Conservation (phyloP, 2,797 vertebrate genomes). For the Poecile montanus region DNA sequence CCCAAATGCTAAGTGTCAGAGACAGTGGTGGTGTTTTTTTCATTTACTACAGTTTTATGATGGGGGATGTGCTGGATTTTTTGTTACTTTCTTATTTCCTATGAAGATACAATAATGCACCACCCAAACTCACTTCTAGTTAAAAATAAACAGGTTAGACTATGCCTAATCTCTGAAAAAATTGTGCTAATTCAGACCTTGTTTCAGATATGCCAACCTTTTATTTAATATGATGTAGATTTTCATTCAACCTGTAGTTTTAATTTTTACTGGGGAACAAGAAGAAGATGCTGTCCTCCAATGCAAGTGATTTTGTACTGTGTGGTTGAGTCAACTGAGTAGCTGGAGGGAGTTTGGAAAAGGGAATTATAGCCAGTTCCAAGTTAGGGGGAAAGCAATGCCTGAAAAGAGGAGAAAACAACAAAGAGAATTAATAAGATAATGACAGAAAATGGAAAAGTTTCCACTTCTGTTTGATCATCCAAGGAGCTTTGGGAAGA, state of each 20-base stretch:
- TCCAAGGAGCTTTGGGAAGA: neutral
- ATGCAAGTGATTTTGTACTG: neutral
- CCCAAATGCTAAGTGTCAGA: neutral
- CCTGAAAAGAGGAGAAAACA: neutral
- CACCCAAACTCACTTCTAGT: neutral
- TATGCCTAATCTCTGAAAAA: neutral
- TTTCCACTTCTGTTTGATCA: neutral
- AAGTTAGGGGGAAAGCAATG: rapidly evolving
- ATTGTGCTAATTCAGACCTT: neutral
- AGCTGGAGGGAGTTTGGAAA: neutral
- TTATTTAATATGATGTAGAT: neutral
- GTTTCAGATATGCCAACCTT: neutral
- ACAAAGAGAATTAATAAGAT: neutral
- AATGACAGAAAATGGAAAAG: neutral
- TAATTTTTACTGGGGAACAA: neutral
- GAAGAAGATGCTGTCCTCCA: neutral
- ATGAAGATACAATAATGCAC: neutral
- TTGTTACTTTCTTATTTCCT: neutral
- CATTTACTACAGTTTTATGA: neutral
- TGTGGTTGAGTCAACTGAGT: neutral
- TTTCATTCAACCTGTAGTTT: neutral
- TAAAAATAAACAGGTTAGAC: neutral
- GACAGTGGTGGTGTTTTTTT: neutral
- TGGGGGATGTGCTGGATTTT: rapidly evolving
- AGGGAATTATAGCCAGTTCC: neutral